Evolutionary conservation across 2,888 invertebrate genomes (phyloP).

Genomic region (Brenthis hecate): DNA sequence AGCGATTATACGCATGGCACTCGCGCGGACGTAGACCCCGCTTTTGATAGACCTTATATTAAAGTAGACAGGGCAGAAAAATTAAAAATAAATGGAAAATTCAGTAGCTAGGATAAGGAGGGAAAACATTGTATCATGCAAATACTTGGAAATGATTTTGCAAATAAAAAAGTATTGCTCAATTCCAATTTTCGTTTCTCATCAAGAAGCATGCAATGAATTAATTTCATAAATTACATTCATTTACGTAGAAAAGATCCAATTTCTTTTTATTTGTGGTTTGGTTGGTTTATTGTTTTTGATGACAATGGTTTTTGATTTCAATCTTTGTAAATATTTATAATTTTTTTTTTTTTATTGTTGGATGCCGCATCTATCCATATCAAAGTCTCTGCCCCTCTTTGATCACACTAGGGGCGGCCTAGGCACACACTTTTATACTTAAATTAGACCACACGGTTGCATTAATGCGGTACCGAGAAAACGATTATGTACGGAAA

Average conservation of each 20-base stretch:
- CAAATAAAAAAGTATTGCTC: no score
- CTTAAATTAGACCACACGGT: conserved; percentile 66
- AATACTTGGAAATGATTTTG: no score
- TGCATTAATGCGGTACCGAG: conserved; percentile 55
- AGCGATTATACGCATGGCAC: conserved; percentile 62
- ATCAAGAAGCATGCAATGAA: no score
- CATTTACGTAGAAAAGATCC: no score
- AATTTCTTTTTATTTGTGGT: no score
- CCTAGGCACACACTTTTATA: conserved; percentile 60
- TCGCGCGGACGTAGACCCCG: conserved; percentile 53
- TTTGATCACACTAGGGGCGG: conserved; percentile 56
- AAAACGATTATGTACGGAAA: conserved; percentile 42
- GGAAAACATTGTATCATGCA: no score
- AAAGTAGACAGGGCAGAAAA: conserved; percentile 37
- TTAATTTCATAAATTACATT: no score
- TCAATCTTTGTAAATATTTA: not conserved
- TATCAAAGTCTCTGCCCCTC: conserved; percentile 36
- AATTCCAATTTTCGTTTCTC: no score
- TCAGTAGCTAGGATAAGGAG: no score
- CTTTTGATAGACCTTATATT: conserved; percentile 33
- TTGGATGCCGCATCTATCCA: conserved; percentile 25
- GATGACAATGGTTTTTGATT: no score
- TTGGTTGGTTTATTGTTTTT: no score
- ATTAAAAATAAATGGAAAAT: not conserved
- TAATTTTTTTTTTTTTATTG: not conserved